Evolutionary conservation across 2,797 vertebrate species (phyloP).

Genomic region (Onychomys arenicola): DNA sequence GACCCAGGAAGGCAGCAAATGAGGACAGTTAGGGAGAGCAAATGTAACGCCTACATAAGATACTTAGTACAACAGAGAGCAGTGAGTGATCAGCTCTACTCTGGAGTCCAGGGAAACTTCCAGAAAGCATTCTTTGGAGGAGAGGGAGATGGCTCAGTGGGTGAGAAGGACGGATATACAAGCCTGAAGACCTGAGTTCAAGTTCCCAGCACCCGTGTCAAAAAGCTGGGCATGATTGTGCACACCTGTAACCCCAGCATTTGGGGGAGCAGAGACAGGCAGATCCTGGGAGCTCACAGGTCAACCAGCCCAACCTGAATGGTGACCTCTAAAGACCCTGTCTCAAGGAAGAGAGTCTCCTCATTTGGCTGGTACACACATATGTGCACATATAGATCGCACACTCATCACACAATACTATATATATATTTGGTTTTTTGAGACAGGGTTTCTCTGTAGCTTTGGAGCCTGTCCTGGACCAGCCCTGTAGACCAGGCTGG

Average conservation of each 20-base stretch:
- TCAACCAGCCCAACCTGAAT: background rate
- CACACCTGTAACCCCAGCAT: background rate
- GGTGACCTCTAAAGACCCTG: background rate
- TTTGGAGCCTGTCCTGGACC: too few species aligned
- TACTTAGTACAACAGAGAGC: background rate
- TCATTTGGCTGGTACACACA: background rate
- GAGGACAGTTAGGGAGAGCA: background rate
- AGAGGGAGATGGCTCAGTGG: background rate
- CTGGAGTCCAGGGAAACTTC: background rate
- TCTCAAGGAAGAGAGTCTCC: background rate
- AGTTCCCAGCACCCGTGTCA: background rate
- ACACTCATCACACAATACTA: background rate
- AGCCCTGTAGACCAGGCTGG: too few species aligned
- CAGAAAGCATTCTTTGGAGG: background rate
- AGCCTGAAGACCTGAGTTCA: background rate
- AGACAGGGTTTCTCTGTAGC: too few species aligned
- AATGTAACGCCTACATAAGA: background rate
- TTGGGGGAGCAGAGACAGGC: background rate
- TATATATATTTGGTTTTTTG: too few species aligned
- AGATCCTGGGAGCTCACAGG: background rate
- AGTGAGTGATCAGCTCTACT: background rate
- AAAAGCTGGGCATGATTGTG: background rate
- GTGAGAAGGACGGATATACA: background rate
- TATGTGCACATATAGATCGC: background rate
- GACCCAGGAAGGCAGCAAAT: background rate